Base-by-base conservation (phyloP, 1,140 invertebrate species). In the Xylocopa sonorina region DNA sequence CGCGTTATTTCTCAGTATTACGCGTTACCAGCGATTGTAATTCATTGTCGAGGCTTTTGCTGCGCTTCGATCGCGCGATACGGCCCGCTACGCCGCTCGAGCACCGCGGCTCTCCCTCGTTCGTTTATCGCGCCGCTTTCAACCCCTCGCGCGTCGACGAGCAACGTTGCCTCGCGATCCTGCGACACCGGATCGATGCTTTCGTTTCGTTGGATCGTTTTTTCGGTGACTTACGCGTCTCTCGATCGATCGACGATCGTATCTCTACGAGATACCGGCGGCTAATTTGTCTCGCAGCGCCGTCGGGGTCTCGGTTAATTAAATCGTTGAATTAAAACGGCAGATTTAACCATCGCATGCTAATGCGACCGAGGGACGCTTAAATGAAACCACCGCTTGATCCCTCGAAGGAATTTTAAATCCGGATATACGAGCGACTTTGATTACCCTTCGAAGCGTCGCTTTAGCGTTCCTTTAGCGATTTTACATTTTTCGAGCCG, bases 1-100 rank as follows among this genome's bases (percentile, higher is more conserved):
- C 79, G 83, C 87, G 75, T 83, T 83, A 87, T 84, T 84, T 71
- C 75, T 69, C 27, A 43, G 66, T 43, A 60, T 78, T 78, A 78
- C 75, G 73, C 55, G 75, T 50, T 78, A 64, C 57, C 43, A 29
- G n/a, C 10, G 32, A 55, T 85, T 58, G 64, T 85, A 87, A 85
- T 76, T 86, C 81, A 83, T 71, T 24, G 57, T 34, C 24, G 50
- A 55, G 46, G 29, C 58, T 55, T 71, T 77, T n/a, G n/a, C 21
- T 18, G 38, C 73, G 29, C n/a, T 66, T 16, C 55, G 64, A 66
- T 60, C 75, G 60, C 38, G 41, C 60, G 62, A 75, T 75, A 75
- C 46, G n/a, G 18, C 14, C n/a, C 48, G 18, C 16, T 60, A n/a
- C n/a, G n/a, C n/a, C 69, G 51, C 18, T 16, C 10, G 9, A 0